These are phyloP conservation scores for Cecidostiba fungosa DNA, from an alignment of 2,888 invertebrate genomes.

Conservation along the genomic window DNA sequence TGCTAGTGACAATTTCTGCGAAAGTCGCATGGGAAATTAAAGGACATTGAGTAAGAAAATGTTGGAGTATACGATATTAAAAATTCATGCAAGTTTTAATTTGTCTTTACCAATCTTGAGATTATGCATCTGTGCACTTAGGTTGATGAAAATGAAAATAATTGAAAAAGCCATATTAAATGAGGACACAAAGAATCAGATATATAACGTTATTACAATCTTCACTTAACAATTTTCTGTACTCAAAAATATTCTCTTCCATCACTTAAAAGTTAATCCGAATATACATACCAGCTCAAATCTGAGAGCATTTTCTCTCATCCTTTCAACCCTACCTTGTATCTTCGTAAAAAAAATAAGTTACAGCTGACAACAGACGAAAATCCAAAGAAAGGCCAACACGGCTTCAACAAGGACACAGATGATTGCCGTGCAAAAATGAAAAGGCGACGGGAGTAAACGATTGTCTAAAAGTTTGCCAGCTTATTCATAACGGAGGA, in stretches of 20 bases:
- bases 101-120: neutral
- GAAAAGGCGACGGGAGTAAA: neutral
- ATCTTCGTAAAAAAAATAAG: neutral
- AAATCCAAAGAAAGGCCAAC: neutral
- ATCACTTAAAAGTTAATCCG: too few species aligned
- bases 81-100: neutral
- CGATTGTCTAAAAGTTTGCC: conserved; percentile 33
- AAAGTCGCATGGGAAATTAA: neutral
- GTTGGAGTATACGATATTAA: neutral
- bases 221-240: neutral
- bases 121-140: neutral
- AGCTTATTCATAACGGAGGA: neutral
- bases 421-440: neutral
- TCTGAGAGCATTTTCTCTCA: neutral
- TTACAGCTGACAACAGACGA: neutral
- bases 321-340: neutral
- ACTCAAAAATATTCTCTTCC: neutral
- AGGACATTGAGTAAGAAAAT: neutral
- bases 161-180: neutral
- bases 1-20: neutral
- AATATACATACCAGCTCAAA: too few species aligned
- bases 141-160: neutral
- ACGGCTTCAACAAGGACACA: neutral
- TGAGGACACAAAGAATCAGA: neutral
- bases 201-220: neutral